Percentiles rank a stretch among this genome's conserved stretches.
Evolutionary conservation across 2,113 vertebrate genomes (phyloP).

Genomic region (Melanocharis versteri): DNA sequence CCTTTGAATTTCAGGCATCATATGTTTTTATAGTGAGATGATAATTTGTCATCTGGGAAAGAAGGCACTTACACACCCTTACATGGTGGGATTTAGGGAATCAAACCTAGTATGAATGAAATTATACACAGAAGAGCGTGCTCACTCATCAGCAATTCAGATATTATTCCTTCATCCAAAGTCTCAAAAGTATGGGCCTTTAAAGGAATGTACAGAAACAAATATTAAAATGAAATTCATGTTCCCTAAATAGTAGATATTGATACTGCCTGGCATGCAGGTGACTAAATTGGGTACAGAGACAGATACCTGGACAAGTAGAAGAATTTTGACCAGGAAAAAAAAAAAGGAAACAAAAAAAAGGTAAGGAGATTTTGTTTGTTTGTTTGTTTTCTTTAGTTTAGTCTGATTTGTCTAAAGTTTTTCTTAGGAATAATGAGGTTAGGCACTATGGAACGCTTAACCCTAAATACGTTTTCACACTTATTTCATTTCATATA

Average conservation of each 20-base stretch:
- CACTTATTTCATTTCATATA: background rate
- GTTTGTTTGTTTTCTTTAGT: background rate
- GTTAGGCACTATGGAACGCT: background rate
- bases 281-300: background rate
- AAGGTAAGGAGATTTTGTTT: background rate
- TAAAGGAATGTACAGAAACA: background rate
- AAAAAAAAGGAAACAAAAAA: background rate
- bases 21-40: background rate
- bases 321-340: background rate
- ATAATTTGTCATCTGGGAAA: conserved; percentile 4
- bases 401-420: background rate
- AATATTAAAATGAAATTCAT: background rate
- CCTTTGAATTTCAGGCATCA: background rate
- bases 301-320: background rate
- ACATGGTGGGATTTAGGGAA: background rate
- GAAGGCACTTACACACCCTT: background rate
- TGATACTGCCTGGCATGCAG: background rate
- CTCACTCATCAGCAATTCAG: background rate
- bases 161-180: background rate
- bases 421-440: background rate
- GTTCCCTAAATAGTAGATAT: background rate
- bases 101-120: background rate
- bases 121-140: background rate
- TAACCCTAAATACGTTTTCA: background rate
- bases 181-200: background rate